Evolutionary conservation across 37 sponge, comb jelly and placozoan species (phyloP).

Genomic region (Tethya wilhelma): DNA sequence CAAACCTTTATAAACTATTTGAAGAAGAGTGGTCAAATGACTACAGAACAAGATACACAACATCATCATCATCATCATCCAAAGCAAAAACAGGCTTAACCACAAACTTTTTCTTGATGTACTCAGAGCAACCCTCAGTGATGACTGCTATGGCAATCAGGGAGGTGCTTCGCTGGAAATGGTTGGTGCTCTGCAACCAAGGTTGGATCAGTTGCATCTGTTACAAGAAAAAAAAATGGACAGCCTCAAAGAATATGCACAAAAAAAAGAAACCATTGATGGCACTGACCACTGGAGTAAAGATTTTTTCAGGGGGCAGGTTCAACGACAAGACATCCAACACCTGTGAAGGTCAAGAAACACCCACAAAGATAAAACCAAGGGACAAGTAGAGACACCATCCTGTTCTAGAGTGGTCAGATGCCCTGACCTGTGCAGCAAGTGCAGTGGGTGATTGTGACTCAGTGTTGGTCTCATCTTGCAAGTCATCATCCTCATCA

Average conservation of each 20-base stretch:
- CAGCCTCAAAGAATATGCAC: not conserved
- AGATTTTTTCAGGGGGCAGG: constrained; percentile 85
- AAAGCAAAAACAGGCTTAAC: not conserved
- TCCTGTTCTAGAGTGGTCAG: not conserved
- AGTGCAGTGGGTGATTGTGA: constrained; percentile 60
- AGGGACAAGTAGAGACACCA: not conserved
- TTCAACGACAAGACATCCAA: constrained; percentile 81
- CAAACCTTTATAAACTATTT: constrained; percentile 34
- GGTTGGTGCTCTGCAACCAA: constrained; percentile 35
- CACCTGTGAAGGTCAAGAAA: constrained; percentile 49
- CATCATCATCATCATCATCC: not conserved
- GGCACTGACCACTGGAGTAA: constrained; percentile 74
- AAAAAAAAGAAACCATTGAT: not conserved
- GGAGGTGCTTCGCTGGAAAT: constrained; percentile 71
- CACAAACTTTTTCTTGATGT: constrained; percentile 67
- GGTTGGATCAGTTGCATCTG: constrained; percentile 62
- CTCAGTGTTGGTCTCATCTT: constrained; percentile 29
- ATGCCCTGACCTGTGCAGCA: constrained; percentile 60
- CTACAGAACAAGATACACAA: constrained; percentile 12
- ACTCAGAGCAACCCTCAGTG: constrained; percentile 85
- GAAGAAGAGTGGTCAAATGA: constrained; percentile 19
- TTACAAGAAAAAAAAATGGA: not conserved
- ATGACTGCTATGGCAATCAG: constrained; percentile 89
- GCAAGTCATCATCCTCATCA: constrained; percentile 48
- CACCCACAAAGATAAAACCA: not conserved